Percentiles rank a stretch among this genome's conserved stretches.
phyloP scores from a whole-genome alignment of 2,113 vertebrate genomes.

The Etheostoma cragini region DNA sequence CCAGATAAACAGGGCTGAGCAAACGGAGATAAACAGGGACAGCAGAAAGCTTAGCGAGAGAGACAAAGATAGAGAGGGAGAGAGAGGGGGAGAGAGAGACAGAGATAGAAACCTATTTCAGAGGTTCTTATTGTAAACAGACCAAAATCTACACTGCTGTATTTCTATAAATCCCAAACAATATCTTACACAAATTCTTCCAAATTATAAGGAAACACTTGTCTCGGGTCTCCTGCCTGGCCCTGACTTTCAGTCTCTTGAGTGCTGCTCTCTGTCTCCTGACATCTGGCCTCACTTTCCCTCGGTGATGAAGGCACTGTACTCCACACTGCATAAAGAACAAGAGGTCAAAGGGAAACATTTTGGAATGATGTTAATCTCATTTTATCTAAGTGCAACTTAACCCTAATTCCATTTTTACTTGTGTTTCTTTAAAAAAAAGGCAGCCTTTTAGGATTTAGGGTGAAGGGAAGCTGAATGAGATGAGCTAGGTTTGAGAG shows the following conservation, averaged over 20 bases:
- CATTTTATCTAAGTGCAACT: too few relatives aligned
- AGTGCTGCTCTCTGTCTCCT: neutral
- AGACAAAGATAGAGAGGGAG: too few relatives aligned
- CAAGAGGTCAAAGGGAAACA: too few relatives aligned
- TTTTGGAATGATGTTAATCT: too few relatives aligned
- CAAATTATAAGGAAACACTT: neutral
- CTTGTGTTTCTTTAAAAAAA: too few relatives aligned
- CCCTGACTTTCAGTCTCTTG: neutral
- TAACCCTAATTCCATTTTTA: too few relatives aligned
- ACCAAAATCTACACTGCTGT: neutral
- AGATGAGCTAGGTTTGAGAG: too few relatives aligned
- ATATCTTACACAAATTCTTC: neutral
- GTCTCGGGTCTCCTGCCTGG: neutral
- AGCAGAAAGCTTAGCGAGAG: neutral
- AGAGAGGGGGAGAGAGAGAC: too few relatives aligned
- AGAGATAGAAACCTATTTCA: neutral
- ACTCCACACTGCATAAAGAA: too few relatives aligned
- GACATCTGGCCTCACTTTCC: neutral
- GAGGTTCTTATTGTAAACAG: neutral
- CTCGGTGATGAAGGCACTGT: neutral
- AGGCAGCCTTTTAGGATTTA: too few relatives aligned
- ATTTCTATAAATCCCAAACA: neutral
- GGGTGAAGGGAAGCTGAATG: too few relatives aligned
- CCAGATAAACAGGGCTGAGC: neutral
- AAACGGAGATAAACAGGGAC: neutral